phyloP scores from a whole-genome alignment of 2,888 invertebrate species.

The Volucella inflata region DNA sequence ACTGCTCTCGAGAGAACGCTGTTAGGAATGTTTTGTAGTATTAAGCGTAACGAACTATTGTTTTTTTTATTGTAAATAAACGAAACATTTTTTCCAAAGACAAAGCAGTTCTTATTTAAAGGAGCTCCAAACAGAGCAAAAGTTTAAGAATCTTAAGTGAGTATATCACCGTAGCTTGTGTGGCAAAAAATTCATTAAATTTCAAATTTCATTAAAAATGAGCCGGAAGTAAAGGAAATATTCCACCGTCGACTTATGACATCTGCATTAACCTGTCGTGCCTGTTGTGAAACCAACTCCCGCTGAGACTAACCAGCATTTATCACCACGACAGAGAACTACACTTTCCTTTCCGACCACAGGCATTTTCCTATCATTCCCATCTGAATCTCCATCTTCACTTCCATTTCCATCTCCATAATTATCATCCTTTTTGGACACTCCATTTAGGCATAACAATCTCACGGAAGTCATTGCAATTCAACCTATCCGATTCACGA shows the following conservation, averaged over 20 bases:
- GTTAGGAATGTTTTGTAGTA: conserved; percentile 70
- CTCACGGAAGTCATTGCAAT: conserved; percentile 58
- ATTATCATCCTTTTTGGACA: conserved; percentile 54
- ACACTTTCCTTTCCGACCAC: neutral
- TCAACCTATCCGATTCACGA: conserved; percentile 30
- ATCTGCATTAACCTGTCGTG: neutral
- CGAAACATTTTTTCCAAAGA: conserved; percentile 36
- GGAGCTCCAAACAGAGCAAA: neutral
- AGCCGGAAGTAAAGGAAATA: no score
- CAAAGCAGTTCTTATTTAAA: neutral
- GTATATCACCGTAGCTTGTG: no score
- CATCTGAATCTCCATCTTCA: neutral
- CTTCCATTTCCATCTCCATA: conserved; percentile 16
- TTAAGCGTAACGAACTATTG: conserved; percentile 52
- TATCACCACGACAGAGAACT: no score
- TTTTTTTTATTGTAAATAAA: conserved; percentile 65
- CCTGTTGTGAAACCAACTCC: neutral
- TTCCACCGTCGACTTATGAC: no score
- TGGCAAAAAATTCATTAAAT: no score
- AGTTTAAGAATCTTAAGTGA: no score
- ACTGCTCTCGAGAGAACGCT: conserved; percentile 63
- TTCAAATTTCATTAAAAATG: no score
- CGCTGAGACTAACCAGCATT: neutral
- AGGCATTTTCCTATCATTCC: conserved; percentile 24
- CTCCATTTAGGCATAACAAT: neutral